These are phyloP conservation scores for Glaucopsyche alexis DNA, from an alignment of 2,888 invertebrate species.

Conservation along the genomic window DNA sequence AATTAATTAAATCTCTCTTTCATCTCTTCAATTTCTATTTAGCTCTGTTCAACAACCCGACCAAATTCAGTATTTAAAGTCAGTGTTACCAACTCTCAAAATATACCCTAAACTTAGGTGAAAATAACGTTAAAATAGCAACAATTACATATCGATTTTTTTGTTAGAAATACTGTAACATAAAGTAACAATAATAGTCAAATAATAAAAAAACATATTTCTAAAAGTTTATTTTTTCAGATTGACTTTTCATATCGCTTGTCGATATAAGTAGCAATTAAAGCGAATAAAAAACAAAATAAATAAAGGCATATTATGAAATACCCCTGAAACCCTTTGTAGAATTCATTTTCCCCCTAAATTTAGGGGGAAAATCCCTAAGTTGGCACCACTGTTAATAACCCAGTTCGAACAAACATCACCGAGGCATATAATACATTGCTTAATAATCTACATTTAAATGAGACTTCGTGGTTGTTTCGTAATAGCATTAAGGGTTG, in stretches of 20 bases:
- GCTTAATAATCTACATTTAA: background rate
- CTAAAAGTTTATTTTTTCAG: no score
- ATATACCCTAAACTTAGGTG: background rate
- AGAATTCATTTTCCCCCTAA: background rate
- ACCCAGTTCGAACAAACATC: background rate
- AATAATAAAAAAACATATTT: no score
- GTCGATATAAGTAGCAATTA: no score
- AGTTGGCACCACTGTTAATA: background rate
- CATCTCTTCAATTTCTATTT: background rate
- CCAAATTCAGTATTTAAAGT: background rate
- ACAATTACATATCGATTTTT: no score
- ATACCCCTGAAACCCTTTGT: no score
- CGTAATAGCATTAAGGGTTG: background rate
- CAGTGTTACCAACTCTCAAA: background rate
- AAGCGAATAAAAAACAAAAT: no score
- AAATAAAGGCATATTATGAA: no score
- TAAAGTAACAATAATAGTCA: no score
- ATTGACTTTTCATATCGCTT: no score
- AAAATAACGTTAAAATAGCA: background rate
- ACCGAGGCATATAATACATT: background rate
- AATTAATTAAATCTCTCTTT: background rate
- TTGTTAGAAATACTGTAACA: no score
- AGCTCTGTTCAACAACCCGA: constrained; percentile 8
- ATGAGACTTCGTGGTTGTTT: background rate
- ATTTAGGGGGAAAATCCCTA: background rate